A percentile compares a stretch with the other conserved stretches of the same genome.
phyloP scores from a whole-genome alignment of 2,888 invertebrate genomes.

The Drosophila phalerata region DNA sequence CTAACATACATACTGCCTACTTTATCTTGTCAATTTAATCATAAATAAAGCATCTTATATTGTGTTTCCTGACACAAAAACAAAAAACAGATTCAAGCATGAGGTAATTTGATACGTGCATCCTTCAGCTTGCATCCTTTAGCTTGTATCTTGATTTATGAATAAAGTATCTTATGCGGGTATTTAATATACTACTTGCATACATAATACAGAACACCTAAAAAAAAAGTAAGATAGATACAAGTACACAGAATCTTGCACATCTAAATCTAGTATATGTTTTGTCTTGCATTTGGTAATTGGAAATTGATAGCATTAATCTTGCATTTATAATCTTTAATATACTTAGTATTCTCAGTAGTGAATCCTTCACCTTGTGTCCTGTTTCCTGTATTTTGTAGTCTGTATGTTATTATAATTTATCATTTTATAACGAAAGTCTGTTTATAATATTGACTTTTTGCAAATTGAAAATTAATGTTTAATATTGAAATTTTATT shows the following conservation, averaged over 20 bases:
- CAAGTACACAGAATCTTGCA: neutral
- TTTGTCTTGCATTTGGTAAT: too few relatives aligned
- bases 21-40: neutral
- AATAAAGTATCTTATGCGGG: neutral
- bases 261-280: too few relatives aligned
- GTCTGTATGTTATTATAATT: neutral
- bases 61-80: neutral
- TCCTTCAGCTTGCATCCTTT: neutral
- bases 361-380: neutral
- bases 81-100: neutral
- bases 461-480: slow-evolving; percentile 21
- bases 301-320: neutral
- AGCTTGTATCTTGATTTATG: neutral
- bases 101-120: slow-evolving; percentile 4
- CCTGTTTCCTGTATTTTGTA: too few relatives aligned
- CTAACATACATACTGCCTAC: too few relatives aligned
- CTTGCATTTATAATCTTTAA: neutral
- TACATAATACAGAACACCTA: neutral
- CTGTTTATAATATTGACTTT: neutral
- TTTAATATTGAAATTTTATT: slow-evolving; percentile 19
- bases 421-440: neutral
- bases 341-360: neutral
- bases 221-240: neutral
- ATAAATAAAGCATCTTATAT: neutral
- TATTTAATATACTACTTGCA: neutral